phyloP scores from a whole-genome alignment of 2,888 invertebrate species.

The Norana najaformis region DNA sequence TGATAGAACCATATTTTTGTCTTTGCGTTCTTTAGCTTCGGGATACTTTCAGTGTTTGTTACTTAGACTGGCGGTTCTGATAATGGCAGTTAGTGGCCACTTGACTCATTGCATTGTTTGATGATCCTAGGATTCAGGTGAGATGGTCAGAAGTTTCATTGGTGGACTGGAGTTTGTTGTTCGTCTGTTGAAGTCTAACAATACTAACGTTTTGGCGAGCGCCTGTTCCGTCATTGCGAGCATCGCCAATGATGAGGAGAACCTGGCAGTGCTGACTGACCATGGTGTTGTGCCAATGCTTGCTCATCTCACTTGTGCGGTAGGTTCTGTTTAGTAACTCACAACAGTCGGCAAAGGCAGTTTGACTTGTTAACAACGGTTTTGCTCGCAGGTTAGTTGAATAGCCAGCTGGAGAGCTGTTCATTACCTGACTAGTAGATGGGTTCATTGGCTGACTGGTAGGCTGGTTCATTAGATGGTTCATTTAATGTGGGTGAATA shows the following conservation, averaged over 20 bases:
- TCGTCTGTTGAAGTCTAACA: conserved; percentile 76
- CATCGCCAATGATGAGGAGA: conserved; percentile 86
- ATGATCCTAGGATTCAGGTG: conserved; percentile 75
- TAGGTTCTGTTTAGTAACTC: conserved; percentile 54
- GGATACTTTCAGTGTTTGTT: not conserved
- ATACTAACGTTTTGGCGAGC: conserved; percentile 80
- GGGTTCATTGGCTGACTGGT: no score
- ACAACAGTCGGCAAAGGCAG: not conserved
- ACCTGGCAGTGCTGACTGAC: conserved; percentile 90
- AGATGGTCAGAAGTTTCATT: conserved; percentile 90
- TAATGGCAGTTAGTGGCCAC: not conserved
- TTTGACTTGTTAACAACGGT: not conserved
- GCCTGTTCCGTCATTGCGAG: conserved; percentile 85
- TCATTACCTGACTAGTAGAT: no score
- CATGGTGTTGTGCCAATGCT: conserved; percentile 82
- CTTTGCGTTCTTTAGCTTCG: not conserved
- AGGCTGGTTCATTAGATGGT: not conserved
- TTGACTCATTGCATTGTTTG: not conserved
- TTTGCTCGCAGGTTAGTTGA: no score
- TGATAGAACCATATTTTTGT: not conserved
- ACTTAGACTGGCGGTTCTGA: not conserved
- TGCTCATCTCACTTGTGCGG: conserved; percentile 74
- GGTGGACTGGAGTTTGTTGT: conserved; percentile 90
- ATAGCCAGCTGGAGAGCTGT: no score
- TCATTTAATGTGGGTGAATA: no score